Base-by-base conservation (phyloP, 2,797 vertebrate genomes). In the Labroides dimidiatus region DNA sequence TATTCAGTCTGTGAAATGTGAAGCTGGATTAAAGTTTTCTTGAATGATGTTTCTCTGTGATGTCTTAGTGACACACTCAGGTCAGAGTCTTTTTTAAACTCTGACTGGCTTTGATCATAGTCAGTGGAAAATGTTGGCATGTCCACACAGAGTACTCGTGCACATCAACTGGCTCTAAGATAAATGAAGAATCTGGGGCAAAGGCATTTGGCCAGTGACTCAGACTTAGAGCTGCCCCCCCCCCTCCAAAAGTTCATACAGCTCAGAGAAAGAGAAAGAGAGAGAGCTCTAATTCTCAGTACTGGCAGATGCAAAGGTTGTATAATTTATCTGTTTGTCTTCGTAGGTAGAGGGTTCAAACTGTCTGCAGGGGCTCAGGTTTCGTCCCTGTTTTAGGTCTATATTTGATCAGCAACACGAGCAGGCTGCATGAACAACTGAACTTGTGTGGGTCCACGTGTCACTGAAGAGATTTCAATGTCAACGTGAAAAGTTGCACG, bases 151-250 rank as follows among this genome's bases (percentile, higher is more conserved):
- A 10, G 42, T 4, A 2, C 21, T 44, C 49, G 14, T 42, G 36
- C 49, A 21, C 45, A 51, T 27, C 47, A 4, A 9, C 9, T 24
- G 15, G 14, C 67, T 66, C 36, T 44, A 62, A 58, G 65, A 54
- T 61, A 73, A 58, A 75, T 42, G 11, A 10, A 50, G 79, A 90
- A 88, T 88, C 79, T 85, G 72, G 86, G 81, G n/a, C 71, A 89
- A 85, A 87, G 72, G 84, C 14, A 30, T 19, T 52, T 1, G 23
- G 8, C 1, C 19, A 21, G 9, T 48, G 50, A 69, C 45, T 76
- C 19, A 60, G 53, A 64, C 45, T 68, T 47, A 37, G 10, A 4
- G 30, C 44, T 24, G 33, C 60, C 27, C 11, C n/a, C 77, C 23
- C 17, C 41, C 36, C 50, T 0, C 5, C 15, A 1, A 12, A 47